These are phyloP conservation scores for Rhinoderma darwinii DNA, from an alignment of 2,113 vertebrate genomes.

Conservation along the genomic window DNA sequence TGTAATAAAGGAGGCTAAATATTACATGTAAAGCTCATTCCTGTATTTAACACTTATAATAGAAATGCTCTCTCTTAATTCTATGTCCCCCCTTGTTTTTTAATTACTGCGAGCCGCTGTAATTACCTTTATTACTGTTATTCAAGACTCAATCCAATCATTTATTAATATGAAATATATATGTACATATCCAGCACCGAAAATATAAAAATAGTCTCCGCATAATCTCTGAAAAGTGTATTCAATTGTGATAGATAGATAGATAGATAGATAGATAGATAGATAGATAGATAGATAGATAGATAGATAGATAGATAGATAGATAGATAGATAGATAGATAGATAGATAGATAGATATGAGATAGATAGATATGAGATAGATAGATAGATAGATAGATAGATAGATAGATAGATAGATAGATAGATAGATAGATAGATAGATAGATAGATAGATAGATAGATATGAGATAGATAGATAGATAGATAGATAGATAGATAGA, in stretches of 20 bases:
- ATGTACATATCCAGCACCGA: neutral
- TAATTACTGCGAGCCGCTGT: constrained; percentile 6
- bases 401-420: too few relatives aligned
- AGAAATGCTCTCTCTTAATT: constrained; percentile 1
- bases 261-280: neutral
- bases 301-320: neutral
- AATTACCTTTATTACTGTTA: constrained; percentile 26
- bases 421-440: too few relatives aligned
- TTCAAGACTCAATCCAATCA: neutral
- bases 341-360: too few relatives aligned
- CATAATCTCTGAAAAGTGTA: neutral
- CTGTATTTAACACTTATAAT: neutral
- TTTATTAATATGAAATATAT: constrained; percentile 12
- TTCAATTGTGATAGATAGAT: neutral
- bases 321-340: too few relatives aligned
- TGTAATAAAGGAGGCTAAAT: constrained; percentile 4
- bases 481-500: too few relatives aligned
- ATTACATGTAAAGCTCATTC: neutral
- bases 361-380: too few relatives aligned
- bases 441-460: too few relatives aligned
- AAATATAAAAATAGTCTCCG: neutral
- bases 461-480: too few relatives aligned
- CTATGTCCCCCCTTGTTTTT: constrained; percentile 14
- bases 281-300: too few relatives aligned
- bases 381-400: too few relatives aligned